phyloP scores from a whole-genome alignment of 2,797 vertebrate species.

The Podargus strigoides region DNA sequence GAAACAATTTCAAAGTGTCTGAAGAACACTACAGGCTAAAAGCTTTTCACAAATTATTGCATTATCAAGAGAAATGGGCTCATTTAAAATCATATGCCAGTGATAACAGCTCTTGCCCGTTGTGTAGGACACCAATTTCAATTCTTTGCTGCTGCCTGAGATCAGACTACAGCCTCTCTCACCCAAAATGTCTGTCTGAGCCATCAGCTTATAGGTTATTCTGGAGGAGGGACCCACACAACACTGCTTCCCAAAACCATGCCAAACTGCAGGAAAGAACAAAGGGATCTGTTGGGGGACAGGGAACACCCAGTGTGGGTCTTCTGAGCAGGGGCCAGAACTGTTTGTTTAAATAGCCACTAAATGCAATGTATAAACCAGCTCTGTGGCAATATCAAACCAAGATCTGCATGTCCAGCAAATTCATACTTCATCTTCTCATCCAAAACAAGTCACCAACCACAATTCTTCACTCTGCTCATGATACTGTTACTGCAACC shows the following conservation, averaged over 20 bases:
- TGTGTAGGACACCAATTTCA: fast-evolving
- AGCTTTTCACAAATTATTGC: not conserved
- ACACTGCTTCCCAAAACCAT: not conserved
- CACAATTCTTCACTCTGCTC: not conserved
- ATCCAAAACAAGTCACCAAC: not conserved
- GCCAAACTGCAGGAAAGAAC: fast-evolving
- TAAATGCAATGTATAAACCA: not conserved
- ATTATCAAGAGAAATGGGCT: not conserved
- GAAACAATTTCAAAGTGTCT: not conserved
- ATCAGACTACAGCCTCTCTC: not conserved
- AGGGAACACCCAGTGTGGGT: not conserved
- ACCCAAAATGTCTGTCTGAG: too few species aligned
- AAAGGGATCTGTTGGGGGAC: not conserved
- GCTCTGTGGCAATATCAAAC: not conserved
- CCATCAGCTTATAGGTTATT: not conserved
- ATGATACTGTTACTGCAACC: not conserved
- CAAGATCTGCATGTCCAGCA: not conserved
- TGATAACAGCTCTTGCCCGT: not conserved
- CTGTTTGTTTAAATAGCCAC: not conserved
- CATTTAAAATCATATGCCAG: not conserved
- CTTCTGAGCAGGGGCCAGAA: not conserved
- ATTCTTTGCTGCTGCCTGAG: not conserved
- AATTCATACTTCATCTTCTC: not conserved
- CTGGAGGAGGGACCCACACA: not conserved
- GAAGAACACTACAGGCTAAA: not conserved